These are phyloP conservation scores for Indicator indicator DNA, from an alignment of 2,113 vertebrate genomes.

Conservation along the genomic window DNA sequence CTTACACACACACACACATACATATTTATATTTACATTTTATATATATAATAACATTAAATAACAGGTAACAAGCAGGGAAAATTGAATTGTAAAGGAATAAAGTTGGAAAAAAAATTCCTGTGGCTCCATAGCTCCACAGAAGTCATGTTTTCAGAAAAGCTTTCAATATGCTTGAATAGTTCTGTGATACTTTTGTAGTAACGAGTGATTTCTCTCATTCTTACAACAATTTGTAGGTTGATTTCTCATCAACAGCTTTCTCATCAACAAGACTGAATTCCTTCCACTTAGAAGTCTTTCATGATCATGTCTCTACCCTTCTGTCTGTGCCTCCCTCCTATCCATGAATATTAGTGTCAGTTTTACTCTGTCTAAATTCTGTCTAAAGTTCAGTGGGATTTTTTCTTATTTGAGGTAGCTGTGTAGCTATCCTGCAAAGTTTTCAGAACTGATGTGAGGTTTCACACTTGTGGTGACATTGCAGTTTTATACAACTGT, in stretches of 20 bases:
- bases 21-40: not conserved
- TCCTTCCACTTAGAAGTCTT: not conserved
- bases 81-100: not conserved
- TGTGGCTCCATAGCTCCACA: not conserved
- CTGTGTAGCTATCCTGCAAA: not conserved
- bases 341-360: not conserved
- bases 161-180: not conserved
- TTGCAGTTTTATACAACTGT: not conserved
- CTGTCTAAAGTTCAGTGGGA: not conserved
- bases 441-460: not conserved
- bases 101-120: not conserved
- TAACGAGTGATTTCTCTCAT: not conserved
- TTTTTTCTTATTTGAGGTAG: not conserved
- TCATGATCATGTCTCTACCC: not conserved
- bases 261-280: not conserved
- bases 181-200: not conserved
- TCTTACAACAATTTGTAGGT: not conserved
- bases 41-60: not conserved
- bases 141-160: not conserved
- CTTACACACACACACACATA: not conserved
- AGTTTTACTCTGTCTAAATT: not conserved
- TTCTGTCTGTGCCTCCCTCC: not conserved
- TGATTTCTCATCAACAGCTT: constrained; percentile 25
- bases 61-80: not conserved
- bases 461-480: accelerated